Conservation (phyloP, 2,113 vertebrate species). For the Datnioides undecimradiatus region DNA sequence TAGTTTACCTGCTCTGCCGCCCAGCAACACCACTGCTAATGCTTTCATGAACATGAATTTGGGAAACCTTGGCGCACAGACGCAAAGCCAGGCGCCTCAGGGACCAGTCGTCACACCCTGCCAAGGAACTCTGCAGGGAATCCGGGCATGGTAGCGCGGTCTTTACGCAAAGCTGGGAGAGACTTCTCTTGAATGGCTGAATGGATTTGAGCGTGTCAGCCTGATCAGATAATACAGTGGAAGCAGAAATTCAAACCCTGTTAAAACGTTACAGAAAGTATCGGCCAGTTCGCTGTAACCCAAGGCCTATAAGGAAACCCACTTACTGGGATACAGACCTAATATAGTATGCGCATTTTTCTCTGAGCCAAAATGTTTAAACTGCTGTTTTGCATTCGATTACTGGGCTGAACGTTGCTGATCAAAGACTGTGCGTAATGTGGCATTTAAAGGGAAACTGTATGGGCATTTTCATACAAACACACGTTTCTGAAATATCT, state of each 20-base stretch:
- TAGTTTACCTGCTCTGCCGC: conserved; percentile 85
- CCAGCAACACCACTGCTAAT: conserved; percentile 83
- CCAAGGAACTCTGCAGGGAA: conserved; percentile 93
- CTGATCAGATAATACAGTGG: background rate
- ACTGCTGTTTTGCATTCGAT: conserved; percentile 17
- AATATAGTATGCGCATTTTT: background rate
- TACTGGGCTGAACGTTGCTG: background rate
- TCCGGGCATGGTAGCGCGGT: conserved; percentile 94
- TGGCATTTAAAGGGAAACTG: background rate
- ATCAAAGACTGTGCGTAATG: conserved; percentile 19
- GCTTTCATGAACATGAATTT: conserved; percentile 93
- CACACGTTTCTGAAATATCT: background rate
- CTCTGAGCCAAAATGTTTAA: conserved; percentile 49
- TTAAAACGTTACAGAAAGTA: background rate
- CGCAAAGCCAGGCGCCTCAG: conserved; percentile 84
- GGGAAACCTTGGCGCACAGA: conserved; percentile 83
- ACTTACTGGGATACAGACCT: background rate
- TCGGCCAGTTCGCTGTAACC: background rate
- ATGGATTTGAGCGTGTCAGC: conserved; percentile 26
- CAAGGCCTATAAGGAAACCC: conserved; percentile 28
- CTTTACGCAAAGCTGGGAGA: conserved; percentile 10
- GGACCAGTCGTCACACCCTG: conserved; percentile 87
- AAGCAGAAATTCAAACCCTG: conserved; percentile 6
- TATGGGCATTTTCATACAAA: background rate
- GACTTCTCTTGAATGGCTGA: background rate